Conservation (phyloP, 92 coral and sea anemone genomes). For the Anthopleura xanthogrammica region DNA sequence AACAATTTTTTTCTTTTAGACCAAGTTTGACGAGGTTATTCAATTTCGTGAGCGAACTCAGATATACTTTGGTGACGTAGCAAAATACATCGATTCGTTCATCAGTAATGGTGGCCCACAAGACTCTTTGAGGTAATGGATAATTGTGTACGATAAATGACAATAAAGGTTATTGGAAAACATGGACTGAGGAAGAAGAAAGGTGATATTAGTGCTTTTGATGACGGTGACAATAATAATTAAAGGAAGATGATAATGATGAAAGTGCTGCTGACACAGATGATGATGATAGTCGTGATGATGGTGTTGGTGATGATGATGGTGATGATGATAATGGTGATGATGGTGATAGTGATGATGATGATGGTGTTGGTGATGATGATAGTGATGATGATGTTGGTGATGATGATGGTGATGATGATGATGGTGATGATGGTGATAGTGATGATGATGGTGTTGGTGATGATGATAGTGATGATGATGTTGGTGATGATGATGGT, state of each 20-base stretch:
- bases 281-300: neutral
- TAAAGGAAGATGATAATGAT: too few species aligned
- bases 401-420: neutral
- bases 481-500: neutral
- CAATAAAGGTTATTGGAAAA: neutral
- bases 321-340: neutral
- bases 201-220: neutral
- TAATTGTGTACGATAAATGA: neutral
- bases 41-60: constrained; percentile 83
- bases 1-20: constrained; percentile 35
- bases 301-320: neutral
- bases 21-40: constrained; percentile 65
- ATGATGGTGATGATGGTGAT: neutral
- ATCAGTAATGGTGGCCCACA: constrained; percentile 69
- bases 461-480: too few species aligned
- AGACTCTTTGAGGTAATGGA: constrained; percentile 78
- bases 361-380: too few species aligned
- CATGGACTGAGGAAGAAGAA: neutral
- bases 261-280: too few species aligned
- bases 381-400: neutral
- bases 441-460: neutral
- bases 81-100: constrained; percentile 79
- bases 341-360: neutral
- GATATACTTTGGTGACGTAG: constrained; percentile 78
- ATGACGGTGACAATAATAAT: too few species aligned